Evolutionary conservation across 2,797 vertebrate species (phyloP).

Genomic region (Thripadectes ignobilis): DNA sequence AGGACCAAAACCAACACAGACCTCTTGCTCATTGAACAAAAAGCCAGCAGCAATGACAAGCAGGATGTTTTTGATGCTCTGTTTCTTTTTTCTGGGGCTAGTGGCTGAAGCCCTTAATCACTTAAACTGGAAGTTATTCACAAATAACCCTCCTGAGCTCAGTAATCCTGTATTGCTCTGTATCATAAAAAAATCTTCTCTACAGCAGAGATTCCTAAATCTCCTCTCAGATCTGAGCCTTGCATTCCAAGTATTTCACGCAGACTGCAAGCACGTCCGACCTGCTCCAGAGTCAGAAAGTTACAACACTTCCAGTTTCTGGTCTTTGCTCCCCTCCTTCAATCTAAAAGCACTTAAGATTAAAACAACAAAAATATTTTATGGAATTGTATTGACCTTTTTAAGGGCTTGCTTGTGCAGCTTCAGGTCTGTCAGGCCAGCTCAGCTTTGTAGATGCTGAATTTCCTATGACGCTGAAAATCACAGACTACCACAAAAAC

Average conservation of each 20-base stretch:
- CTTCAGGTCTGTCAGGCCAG: background rate
- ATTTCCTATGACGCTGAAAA: background rate
- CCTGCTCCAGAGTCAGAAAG: background rate
- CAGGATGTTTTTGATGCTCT: background rate
- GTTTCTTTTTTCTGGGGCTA: background rate
- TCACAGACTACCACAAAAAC: background rate
- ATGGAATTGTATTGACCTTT: background rate
- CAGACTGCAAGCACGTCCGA: background rate
- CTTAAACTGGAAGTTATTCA: slow-evolving; percentile 15
- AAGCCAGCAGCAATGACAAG: background rate
- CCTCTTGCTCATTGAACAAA: background rate
- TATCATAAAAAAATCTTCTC: background rate
- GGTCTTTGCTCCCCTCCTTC: background rate
- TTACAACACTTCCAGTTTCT: background rate
- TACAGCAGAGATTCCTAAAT: background rate
- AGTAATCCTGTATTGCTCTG: background rate
- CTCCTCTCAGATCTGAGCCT: background rate
- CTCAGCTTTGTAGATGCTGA: background rate
- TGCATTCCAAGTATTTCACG: background rate
- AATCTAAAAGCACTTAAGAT: background rate
- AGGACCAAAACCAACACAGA: background rate
- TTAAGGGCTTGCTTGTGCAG: background rate
- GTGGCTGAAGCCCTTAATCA: background rate
- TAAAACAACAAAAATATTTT: background rate
- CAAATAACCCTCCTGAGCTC: background rate